These are phyloP conservation scores for Danionella dracula DNA, from an alignment of 2,797 vertebrate species.

Conservation along the genomic window DNA sequence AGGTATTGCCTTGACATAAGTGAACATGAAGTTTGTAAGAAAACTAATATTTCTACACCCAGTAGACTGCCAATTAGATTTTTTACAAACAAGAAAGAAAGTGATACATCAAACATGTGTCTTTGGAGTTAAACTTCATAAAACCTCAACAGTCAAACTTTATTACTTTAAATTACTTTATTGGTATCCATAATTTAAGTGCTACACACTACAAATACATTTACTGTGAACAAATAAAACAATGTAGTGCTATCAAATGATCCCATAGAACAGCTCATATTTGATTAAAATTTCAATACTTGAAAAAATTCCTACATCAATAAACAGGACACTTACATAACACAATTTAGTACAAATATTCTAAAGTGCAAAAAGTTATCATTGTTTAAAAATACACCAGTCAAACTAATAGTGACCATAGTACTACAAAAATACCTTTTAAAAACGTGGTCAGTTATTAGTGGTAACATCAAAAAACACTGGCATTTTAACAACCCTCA, in stretches of 20 bases:
- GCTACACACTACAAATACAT: constrained; percentile 53
- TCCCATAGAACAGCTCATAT: constrained; percentile 55
- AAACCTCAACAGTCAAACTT: no score
- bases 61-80: no score
- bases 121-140: no score
- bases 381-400: constrained; percentile 39
- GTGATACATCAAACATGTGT: no score
- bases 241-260: constrained; percentile 42
- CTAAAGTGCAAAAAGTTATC: constrained; percentile 68
- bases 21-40: no score
- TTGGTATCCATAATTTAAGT: constrained; percentile 56
- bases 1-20: no score
- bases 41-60: no score
- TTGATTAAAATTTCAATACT: constrained; percentile 52
- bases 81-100: no score
- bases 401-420: constrained; percentile 38
- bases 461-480: constrained; percentile 45
- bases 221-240: constrained; percentile 68
- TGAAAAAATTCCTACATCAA: constrained; percentile 56
- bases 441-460: constrained; percentile 51
- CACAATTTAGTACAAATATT: constrained; percentile 57
- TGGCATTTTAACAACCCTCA: constrained; percentile 32
- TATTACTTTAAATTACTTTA: no score
- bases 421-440: constrained; percentile 50
- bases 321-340: constrained; percentile 51